phyloP scores from a whole-genome alignment of 2,888 invertebrate genomes.

The Epiblema foenella region DNA sequence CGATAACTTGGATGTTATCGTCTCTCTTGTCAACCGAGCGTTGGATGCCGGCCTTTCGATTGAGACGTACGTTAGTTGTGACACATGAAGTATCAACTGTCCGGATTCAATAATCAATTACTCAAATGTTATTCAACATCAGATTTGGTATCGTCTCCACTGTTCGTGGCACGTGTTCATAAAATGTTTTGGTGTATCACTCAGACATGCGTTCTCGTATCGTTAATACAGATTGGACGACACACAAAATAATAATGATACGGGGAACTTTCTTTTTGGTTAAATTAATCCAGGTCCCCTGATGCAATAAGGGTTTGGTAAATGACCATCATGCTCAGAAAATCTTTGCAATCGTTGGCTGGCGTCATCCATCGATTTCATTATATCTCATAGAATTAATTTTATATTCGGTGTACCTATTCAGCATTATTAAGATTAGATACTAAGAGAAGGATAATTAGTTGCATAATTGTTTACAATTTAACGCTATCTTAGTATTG shows the following conservation, averaged over 20 bases:
- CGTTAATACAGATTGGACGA: too few species aligned
- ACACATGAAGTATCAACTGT: slow-evolving; percentile 17
- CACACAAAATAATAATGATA: background rate
- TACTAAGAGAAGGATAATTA: background rate
- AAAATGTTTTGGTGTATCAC: background rate
- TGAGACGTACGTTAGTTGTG: slow-evolving; percentile 4
- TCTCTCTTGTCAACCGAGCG: slow-evolving; percentile 14
- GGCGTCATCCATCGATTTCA: background rate
- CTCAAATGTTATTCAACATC: slow-evolving; percentile 12
- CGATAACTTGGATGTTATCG: slow-evolving; percentile 28
- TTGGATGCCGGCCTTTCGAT: slow-evolving; percentile 18
- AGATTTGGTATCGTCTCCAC: background rate
- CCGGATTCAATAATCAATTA: slow-evolving; percentile 11
- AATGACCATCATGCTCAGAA: too few species aligned
- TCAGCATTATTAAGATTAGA: background rate
- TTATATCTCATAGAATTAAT: background rate
- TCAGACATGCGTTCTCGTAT: too few species aligned
- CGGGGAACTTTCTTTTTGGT: background rate
- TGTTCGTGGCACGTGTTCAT: background rate
- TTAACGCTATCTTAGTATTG: slow-evolving; percentile 15
- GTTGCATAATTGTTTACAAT: slow-evolving; percentile 26
- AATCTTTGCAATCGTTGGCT: background rate
- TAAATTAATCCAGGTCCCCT: background rate
- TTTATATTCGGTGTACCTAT: slow-evolving; percentile 9
- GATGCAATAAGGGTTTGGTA: too few species aligned